phyloP scores from a whole-genome alignment of 2,888 invertebrate species.

The Dinocampus coccinellae region DNA sequence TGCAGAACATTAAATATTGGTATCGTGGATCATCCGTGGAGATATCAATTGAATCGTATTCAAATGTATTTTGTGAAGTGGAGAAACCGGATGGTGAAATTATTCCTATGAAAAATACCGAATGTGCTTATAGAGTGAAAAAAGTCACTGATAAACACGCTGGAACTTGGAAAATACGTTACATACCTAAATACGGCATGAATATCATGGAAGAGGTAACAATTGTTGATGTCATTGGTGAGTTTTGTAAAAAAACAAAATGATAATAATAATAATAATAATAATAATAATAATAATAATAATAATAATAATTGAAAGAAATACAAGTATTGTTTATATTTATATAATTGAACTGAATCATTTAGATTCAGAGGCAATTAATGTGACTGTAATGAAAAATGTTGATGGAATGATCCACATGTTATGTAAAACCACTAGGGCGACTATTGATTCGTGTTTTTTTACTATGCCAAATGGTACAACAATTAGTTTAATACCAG shows the following conservation, averaged over 20 bases:
- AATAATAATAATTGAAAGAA: too few species aligned
- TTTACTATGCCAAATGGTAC: slow-evolving; percentile 56
- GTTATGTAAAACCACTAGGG: slow-evolving; percentile 40
- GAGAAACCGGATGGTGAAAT: slow-evolving; percentile 50
- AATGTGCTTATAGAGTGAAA: slow-evolving; percentile 47
- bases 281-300: too few species aligned
- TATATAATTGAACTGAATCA: too few species aligned
- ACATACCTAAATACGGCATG: slow-evolving; percentile 44
- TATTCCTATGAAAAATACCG: slow-evolving; percentile 38
- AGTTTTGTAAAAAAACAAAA: not conserved
- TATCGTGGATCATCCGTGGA: too few species aligned
- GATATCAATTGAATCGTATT: too few species aligned
- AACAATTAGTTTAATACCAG: slow-evolving; percentile 48
- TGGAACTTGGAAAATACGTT: slow-evolving; percentile 56
- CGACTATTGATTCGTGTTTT: slow-evolving; percentile 44
- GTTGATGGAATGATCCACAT: slow-evolving; percentile 36
- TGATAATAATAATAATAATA: too few species aligned
- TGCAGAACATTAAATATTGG: too few species aligned
- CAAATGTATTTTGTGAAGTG: slow-evolving; percentile 18
- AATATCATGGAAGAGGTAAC: slow-evolving; percentile 39
- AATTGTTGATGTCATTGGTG: slow-evolving; percentile 51
- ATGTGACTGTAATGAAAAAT: not conserved
- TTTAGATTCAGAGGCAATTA: slow-evolving; percentile 14
- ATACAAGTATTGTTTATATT: too few species aligned
- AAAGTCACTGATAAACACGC: slow-evolving; percentile 50